A percentile compares a stretch with the other conserved stretches of the same genome.
Evolutionary conservation across 2,888 invertebrate genomes (phyloP).

Genomic region (Chironomus tentans): DNA sequence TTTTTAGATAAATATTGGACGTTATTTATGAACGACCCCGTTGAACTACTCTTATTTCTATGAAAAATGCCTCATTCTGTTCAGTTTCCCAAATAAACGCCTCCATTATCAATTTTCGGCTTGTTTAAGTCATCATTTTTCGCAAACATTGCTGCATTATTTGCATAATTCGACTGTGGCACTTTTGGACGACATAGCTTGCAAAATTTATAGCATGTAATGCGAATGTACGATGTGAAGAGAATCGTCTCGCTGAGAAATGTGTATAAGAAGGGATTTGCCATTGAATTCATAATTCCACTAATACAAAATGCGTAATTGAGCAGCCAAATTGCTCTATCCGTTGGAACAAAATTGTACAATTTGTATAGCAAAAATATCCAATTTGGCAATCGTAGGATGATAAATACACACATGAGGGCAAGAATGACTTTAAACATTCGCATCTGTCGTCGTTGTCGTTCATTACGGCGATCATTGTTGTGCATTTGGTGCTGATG

Average conservation of each 20-base stretch:
- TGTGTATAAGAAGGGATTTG: conserved; percentile 53
- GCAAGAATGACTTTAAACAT: conserved; percentile 49
- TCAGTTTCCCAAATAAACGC: conserved; percentile 16
- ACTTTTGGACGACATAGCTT: not conserved
- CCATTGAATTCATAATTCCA: conserved; percentile 45
- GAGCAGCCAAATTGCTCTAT: conserved; percentile 41
- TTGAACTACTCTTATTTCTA: too few species aligned
- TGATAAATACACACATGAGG: conserved; percentile 47
- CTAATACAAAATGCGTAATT: conserved; percentile 45
- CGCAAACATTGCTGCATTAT: conserved; percentile 3
- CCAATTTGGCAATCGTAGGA: conserved; percentile 49
- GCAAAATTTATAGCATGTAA: not conserved
- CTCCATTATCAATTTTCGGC: conserved; percentile 6
- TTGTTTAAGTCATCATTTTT: not conserved
- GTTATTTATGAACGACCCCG: too few species aligned
- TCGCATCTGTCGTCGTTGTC: conserved; percentile 40
- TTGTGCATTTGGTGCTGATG: conserved; percentile 1
- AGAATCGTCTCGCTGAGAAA: conserved; percentile 47
- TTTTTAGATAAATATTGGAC: too few species aligned
- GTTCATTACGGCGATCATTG: not conserved
- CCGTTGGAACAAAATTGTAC: conserved; percentile 34
- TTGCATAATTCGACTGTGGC: conserved; percentile 1
- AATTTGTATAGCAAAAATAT: conserved; percentile 46
- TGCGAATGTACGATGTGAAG: not conserved
- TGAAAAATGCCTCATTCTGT: too few species aligned